Evolutionary conservation across 1,140 invertebrate genomes (phyloP), one percentile per base, ranked within the genome.

Genomic region (Danaus melanippus): DNA sequence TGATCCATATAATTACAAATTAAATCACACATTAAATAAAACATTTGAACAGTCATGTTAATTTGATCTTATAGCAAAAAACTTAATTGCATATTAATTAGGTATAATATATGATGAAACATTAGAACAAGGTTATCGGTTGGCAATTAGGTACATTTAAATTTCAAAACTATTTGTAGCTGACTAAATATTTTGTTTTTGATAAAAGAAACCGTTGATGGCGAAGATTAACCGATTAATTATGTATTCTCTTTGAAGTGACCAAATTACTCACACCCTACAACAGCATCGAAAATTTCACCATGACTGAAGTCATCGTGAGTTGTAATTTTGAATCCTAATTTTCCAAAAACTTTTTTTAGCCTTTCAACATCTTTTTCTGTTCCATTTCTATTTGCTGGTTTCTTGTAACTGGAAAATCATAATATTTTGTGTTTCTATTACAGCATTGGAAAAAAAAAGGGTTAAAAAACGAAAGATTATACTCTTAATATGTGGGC

Each of bases 351-450:
- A 10, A 72, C 53, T 6, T 52, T 53, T 32, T 53, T 66, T 9
- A 80, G 50, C 10, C 57, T 43, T 8, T 17, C 56, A 0, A 76
- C 74, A 50, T 80, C 77, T 46, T 68, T 46, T 17, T 66, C 51
- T 0, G 77, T 78, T 10, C 75, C 77, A 9, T 53, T 57, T 42
- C 75, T 61, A 11, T 58, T 42, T 10, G 53, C 9, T 3, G 69
- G 69, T 17, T 60, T 50, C 21, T 63, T 46, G 41, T 62, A 54
- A 12, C 73, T 72, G 44, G 8, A 61, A 63, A 43, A 45, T 40
- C 12, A 21, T 10, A 51, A 52, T 15, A 15, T 15, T 15, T 15
- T 15, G 15, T 15, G 15, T 15, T 15, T 15, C 3, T 15, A 44
- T 39, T 40, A 12, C 10, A 10, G 44, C 12, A 15, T 46, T 46